Conservation (phyloP, 2,797 vertebrate species). For the Enteromius paludinosus region DNA sequence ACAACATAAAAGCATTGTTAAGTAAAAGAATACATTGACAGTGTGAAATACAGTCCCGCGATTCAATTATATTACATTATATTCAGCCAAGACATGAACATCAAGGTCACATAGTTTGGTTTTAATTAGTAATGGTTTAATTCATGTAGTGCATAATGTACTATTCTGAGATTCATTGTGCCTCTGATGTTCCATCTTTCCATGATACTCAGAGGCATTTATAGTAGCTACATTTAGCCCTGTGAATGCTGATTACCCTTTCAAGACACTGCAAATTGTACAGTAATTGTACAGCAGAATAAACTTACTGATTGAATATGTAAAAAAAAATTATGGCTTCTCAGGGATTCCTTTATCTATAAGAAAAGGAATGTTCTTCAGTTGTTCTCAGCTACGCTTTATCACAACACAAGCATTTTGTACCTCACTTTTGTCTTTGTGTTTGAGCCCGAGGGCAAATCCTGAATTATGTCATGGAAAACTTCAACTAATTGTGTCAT, state of each 20-base stretch:
- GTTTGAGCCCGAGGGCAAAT: constrained; percentile 69
- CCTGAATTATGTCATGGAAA: constrained; percentile 76
- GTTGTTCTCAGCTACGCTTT: constrained; percentile 24
- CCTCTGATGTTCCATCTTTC: constrained; percentile 39
- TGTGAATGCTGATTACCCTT: constrained; percentile 54
- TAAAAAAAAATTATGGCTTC: constrained; percentile 29
- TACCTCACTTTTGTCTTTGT: constrained; percentile 65
- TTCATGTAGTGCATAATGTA: constrained; percentile 43
- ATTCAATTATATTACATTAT: constrained; percentile 3
- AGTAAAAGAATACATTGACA: constrained; percentile 1
- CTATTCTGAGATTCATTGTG: constrained; percentile 37
- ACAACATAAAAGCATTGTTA: constrained; percentile 14
- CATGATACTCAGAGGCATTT: constrained; percentile 59
- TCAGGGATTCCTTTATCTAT: constrained; percentile 32
- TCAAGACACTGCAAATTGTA: constrained; percentile 54
- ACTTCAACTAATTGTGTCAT: constrained; percentile 76
- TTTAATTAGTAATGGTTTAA: constrained; percentile 55
- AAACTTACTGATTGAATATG: constrained; percentile 57
- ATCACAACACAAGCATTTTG: constrained; percentile 30
- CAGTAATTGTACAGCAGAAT: constrained; percentile 60
- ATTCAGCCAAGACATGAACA: constrained; percentile 31
- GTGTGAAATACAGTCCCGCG: background rate
- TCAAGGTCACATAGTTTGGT: constrained; percentile 50
- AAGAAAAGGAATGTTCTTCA: constrained; percentile 34
- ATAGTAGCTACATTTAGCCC: constrained; percentile 61